These are phyloP conservation scores for Perdita meconis DNA, from an alignment of 2,888 invertebrate genomes.

Conservation along the genomic window DNA sequence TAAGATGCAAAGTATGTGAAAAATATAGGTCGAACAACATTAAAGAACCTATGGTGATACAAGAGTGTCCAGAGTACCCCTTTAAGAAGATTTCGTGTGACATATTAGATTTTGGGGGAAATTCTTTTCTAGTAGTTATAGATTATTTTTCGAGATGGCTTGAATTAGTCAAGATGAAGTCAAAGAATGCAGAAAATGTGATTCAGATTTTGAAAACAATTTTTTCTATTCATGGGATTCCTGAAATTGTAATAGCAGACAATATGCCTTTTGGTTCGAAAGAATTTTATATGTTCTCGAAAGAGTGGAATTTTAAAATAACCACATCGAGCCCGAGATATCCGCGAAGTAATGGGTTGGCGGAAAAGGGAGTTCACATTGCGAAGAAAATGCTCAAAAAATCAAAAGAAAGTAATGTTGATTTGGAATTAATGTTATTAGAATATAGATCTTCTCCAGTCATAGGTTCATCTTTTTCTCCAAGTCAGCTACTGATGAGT, in stretches of 20 bases:
- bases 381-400: conserved; percentile 8
- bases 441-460: conserved; percentile 18
- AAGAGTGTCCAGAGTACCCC: conserved; percentile 3
- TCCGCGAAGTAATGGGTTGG: conserved; percentile 9
- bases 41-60: conserved; percentile 22
- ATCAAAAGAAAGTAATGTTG: background rate
- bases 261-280: conserved; percentile 13
- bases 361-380: conserved; percentile 1
- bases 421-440: background rate
- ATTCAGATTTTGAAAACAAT: background rate
- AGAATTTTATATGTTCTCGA: conserved; percentile 4
- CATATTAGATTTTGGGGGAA: conserved; percentile 1
- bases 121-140: conserved; percentile 2
- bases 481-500: conserved; percentile 2
- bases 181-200: background rate
- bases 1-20: too few species aligned
- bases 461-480: background rate
- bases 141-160: conserved; percentile 22
- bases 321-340: conserved; percentile 12
- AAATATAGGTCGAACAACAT: conserved; percentile 13
- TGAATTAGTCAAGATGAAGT: conserved; percentile 1
- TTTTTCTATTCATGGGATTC: conserved; percentile 10
- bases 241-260: background rate
- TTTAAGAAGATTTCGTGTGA: conserved; percentile 21
- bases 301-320: conserved; percentile 5